These are phyloP conservation scores for Dromius quadrimaculatus DNA, from an alignment of 2,888 invertebrate genomes.

Conservation along the genomic window DNA sequence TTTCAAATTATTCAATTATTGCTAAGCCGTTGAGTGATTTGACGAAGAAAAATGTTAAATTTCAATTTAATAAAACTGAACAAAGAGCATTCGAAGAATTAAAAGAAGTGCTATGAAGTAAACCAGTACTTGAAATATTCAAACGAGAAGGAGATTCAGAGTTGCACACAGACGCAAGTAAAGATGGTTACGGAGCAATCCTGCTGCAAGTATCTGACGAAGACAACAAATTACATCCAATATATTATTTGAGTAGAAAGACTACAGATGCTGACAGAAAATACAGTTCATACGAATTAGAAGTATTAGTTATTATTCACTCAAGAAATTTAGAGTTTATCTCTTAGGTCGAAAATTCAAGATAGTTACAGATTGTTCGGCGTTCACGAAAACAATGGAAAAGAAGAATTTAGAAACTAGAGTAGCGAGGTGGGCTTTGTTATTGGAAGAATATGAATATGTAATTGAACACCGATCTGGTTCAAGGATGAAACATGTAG, in stretches of 20 bases:
- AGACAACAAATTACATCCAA: slow-evolving; percentile 55
- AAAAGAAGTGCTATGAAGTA: slow-evolving; percentile 15
- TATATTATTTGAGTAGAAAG: slow-evolving; percentile 57
- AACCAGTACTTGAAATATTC: slow-evolving; percentile 54
- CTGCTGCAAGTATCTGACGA: slow-evolving; percentile 46
- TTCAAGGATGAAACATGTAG: too few relatives aligned
- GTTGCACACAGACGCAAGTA: slow-evolving; percentile 52
- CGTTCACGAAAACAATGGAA: too few relatives aligned
- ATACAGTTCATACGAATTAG: slow-evolving; percentile 29
- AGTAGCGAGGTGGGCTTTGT: too few relatives aligned
- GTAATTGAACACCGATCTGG: too few relatives aligned
- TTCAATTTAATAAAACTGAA: slow-evolving; percentile 31
- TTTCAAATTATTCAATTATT: slow-evolving; percentile 43
- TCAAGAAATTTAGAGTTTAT: slow-evolving; percentile 13
- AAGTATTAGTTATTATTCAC: slow-evolving; percentile 46
- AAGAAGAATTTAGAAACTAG: too few relatives aligned
- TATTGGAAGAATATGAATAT: too few relatives aligned
- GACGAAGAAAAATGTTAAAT: slow-evolving; percentile 48
- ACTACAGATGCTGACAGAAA: slow-evolving; percentile 48
- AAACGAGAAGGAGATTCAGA: slow-evolving; percentile 40
- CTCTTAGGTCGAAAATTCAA: too few relatives aligned
- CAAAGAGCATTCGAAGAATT: slow-evolving; percentile 52
- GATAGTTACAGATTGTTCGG: slow-evolving; percentile 53
- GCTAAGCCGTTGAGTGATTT: slow-evolving; percentile 52
- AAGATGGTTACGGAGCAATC: slow-evolving; percentile 4